Evolutionary conservation across 2,113 vertebrate genomes (phyloP).

Genomic region (Lophotis ruficrista): DNA sequence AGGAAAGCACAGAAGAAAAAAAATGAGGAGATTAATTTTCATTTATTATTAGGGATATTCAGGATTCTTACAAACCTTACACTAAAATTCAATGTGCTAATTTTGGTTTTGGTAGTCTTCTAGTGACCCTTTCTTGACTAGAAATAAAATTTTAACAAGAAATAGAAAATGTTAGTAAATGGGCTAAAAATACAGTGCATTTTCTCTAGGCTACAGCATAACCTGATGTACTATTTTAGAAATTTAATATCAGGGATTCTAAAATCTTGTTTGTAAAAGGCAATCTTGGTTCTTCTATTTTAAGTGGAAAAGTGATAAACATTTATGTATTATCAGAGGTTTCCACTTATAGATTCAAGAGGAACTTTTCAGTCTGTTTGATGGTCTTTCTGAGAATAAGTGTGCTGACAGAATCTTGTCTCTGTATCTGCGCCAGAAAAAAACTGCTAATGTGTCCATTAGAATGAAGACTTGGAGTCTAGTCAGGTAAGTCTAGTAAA

Average conservation of each 20-base stretch:
- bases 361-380: neutral
- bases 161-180: neutral
- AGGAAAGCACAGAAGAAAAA: neutral
- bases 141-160: slow-evolving; percentile 5
- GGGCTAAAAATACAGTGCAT: neutral
- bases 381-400: neutral
- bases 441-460: neutral
- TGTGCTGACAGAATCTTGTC: neutral
- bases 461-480: neutral
- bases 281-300: neutral
- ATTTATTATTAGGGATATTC: neutral
- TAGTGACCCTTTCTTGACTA: neutral
- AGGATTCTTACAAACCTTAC: neutral
- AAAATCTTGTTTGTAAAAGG: neutral
- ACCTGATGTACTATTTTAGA: neutral
- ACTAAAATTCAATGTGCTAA: neutral
- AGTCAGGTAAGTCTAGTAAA: neutral
- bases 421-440: neutral
- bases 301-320: neutral
- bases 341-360: neutral
- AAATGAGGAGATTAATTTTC: neutral
- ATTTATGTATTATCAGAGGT: neutral
- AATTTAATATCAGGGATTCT: neutral
- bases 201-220: neutral
- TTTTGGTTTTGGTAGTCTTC: neutral